Evolutionary conservation across 1,140 invertebrate genomes (phyloP).

Genomic region (Lepidurus apus): DNA sequence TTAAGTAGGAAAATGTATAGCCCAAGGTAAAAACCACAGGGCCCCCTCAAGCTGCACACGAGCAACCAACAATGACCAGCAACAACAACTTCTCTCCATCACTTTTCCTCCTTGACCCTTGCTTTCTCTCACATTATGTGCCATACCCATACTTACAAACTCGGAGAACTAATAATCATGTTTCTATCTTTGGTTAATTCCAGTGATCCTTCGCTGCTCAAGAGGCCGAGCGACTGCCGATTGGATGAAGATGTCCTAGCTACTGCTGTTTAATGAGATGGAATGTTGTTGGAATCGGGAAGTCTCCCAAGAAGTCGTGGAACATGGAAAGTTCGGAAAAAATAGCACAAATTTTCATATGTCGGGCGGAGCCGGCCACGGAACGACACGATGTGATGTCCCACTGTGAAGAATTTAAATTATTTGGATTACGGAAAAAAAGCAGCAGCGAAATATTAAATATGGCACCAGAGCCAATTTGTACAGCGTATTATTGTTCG

Average conservation of each 20-base stretch:
- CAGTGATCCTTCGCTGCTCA: neutral
- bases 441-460: neutral
- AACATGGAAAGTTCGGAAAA: neutral
- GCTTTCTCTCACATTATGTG: neutral
- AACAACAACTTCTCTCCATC: neutral
- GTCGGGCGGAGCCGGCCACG: neutral
- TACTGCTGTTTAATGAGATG: neutral
- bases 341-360: neutral
- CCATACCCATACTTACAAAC: neutral
- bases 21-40: no score
- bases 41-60: no score
- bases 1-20: no score
- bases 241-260: slow-evolving; percentile 19
- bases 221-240: slow-evolving; percentile 12
- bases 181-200: neutral
- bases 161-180: neutral
- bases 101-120: neutral
- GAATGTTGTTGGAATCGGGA: neutral
- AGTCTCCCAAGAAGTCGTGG: neutral
- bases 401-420: slow-evolving; percentile 15
- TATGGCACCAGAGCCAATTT: no score
- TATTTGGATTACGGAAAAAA: neutral
- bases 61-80: no score
- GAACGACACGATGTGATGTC: slow-evolving; percentile 5
- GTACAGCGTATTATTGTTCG: neutral